Conservation (phyloP, 1,140 invertebrate species). For the Chironomus striatipennis region DNA sequence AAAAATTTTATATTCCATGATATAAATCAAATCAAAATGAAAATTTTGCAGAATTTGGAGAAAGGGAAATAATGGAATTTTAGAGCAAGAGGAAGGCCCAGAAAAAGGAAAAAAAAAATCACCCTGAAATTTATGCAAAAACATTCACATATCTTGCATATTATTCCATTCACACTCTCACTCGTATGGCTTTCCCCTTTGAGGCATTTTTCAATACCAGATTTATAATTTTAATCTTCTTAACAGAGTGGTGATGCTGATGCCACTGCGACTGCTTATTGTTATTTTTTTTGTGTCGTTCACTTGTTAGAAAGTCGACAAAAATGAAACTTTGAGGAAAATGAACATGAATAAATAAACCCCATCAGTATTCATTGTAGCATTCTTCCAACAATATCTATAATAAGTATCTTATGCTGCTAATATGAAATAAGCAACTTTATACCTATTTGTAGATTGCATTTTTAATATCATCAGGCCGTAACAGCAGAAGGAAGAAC, state of each 20-base stretch:
- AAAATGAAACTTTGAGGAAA: neutral
- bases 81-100: neutral
- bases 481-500: neutral
- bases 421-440: no score
- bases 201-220: conserved; percentile 21
- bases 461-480: neutral
- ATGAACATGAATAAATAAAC: neutral
- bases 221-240: conserved; percentile 24
- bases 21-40: conserved; percentile 10
- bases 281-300: neutral
- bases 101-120: neutral
- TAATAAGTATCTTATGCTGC: neutral
- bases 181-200: neutral
- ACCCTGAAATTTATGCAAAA: conserved; percentile 20
- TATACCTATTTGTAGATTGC: conserved; percentile 23
- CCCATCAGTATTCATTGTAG: neutral
- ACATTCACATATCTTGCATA: conserved; percentile 11
- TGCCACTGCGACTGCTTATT: neutral
- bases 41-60: neutral
- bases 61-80: no score
- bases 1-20: neutral
- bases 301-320: neutral
- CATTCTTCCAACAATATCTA: neutral
- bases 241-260: neutral
- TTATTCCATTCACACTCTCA: neutral